phyloP scores from a whole-genome alignment of 2,113 vertebrate species.

The Osmerus mordax region DNA sequence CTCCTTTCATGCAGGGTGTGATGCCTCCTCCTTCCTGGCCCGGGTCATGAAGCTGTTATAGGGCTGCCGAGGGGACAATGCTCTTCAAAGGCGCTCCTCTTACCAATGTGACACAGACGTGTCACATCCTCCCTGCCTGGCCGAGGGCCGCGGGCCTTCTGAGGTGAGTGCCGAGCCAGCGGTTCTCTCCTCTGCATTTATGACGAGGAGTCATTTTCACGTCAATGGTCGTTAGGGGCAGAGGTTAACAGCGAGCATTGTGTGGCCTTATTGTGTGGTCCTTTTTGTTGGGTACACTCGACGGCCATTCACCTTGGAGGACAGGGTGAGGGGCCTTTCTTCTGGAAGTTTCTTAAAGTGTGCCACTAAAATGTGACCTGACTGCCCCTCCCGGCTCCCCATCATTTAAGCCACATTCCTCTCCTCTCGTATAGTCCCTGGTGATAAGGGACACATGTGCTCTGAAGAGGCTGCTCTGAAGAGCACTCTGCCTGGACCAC shows the following conservation, averaged over 20 bases:
- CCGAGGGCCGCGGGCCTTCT: not conserved
- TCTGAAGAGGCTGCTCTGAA: not conserved
- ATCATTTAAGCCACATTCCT: not conserved
- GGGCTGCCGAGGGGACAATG: constrained; percentile 1
- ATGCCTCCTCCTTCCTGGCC: constrained; percentile 1
- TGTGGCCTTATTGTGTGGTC: not conserved
- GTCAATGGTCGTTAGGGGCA: constrained; percentile 3
- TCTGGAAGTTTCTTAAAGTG: not conserved
- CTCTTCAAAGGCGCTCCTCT: constrained; percentile 34
- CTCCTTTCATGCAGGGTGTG: constrained; percentile 25
- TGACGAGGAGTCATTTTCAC: constrained; percentile 1
- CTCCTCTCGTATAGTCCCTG: not conserved
- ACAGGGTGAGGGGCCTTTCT: not conserved
- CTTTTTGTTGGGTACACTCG: not conserved
- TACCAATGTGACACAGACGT: constrained; percentile 23
- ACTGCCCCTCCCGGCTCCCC: not conserved
- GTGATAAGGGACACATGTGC: not conserved
- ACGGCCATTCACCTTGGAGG: not conserved
- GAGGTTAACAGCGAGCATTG: constrained; percentile 1
- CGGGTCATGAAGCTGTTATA: not conserved
- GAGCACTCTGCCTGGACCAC: not conserved
- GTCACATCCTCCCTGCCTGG: constrained; percentile 24
- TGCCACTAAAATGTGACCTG: not conserved
- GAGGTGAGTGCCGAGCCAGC: not conserved
- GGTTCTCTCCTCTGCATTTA: constrained; percentile 8